A percentile compares a stretch with the other conserved stretches of the same genome.
Conservation (phyloP, 2,888 invertebrate genomes). For the Lottia scabra region DNA sequence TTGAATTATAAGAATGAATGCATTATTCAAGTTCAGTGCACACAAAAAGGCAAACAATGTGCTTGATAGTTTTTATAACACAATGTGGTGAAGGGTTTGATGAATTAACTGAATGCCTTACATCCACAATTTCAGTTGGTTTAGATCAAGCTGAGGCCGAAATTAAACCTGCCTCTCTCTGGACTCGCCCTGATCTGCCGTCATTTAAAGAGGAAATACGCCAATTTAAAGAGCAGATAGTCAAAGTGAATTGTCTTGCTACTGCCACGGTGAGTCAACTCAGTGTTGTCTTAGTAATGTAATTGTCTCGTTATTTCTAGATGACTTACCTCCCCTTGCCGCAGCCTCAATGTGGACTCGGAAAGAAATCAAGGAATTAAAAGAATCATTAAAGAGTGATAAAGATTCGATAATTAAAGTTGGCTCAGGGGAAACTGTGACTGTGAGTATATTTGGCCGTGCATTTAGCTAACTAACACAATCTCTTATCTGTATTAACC, state of each 20-base stretch:
- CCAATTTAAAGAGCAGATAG: conserved; percentile 86
- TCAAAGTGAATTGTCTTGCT: conserved; percentile 95
- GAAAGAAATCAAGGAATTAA: conserved; percentile 89
- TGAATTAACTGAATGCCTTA: no score
- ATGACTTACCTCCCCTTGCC: conserved; percentile 63
- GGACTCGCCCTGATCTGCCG: conserved; percentile 89
- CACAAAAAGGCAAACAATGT: no score
- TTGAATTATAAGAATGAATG: no score
- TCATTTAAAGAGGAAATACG: conserved; percentile 89
- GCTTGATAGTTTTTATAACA: no score
- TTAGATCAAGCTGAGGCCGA: conserved; percentile 62
- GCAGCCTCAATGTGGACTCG: conserved; percentile 96
- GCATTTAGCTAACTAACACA: no score
- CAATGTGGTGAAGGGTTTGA: no score
- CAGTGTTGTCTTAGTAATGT: background rate
- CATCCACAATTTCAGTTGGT: conserved; percentile 5
- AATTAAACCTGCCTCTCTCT: conserved; percentile 83
- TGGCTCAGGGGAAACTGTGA: conserved; percentile 97
- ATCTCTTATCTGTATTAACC: background rate
- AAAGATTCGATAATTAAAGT: conserved; percentile 94
- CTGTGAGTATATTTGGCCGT: conserved; percentile 74
- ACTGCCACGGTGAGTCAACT: conserved; percentile 84
- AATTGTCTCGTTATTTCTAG: conserved; percentile 37
- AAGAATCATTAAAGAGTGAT: conserved; percentile 82
- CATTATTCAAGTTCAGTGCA: no score